Conservation (phyloP, 2,888 invertebrate species). For the Drosophila greeni region DNA sequence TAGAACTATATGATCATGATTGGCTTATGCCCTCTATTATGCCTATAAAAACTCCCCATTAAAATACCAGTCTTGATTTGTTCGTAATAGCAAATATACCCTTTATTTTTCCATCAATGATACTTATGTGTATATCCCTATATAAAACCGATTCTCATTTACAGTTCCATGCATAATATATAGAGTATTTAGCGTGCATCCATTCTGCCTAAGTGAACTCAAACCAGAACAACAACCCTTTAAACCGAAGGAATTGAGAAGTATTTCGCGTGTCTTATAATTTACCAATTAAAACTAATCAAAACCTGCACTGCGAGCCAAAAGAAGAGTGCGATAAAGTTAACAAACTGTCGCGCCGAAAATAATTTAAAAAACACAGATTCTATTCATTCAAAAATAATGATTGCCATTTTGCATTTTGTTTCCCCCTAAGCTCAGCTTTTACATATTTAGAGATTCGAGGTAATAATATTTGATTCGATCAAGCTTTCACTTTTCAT, state of each 20-base stretch:
- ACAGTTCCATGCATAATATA: background rate
- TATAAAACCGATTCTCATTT: conserved; percentile 11
- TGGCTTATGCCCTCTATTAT: no score
- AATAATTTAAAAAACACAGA: background rate
- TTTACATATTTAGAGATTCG: conserved; percentile 16
- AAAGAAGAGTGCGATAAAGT: background rate
- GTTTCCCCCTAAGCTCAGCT: conserved; percentile 1
- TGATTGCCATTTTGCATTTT: conserved; percentile 2
- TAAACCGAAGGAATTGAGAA: background rate
- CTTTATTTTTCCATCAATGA: conserved; percentile 6
- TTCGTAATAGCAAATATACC: conserved; percentile 6
- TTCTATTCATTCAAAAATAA: conserved; percentile 3
- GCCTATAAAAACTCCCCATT: background rate
- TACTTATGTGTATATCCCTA: conserved; percentile 5
- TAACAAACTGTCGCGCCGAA: background rate
- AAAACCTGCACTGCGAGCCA: background rate
- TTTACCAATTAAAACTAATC: background rate
- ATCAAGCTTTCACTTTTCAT: background rate
- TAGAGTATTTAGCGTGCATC: conserved; percentile 2
- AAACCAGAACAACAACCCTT: background rate
- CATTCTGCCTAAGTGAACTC: background rate
- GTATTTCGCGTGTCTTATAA: background rate
- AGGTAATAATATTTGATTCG: conserved; percentile 2
- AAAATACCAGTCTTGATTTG: background rate
- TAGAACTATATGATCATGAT: background rate